A percentile compares a stretch with the other conserved stretches of the same genome.
These are phyloP conservation scores for Cardiocondyla obscurior DNA, from an alignment of 1,140 invertebrate genomes.

Conservation along the genomic window DNA sequence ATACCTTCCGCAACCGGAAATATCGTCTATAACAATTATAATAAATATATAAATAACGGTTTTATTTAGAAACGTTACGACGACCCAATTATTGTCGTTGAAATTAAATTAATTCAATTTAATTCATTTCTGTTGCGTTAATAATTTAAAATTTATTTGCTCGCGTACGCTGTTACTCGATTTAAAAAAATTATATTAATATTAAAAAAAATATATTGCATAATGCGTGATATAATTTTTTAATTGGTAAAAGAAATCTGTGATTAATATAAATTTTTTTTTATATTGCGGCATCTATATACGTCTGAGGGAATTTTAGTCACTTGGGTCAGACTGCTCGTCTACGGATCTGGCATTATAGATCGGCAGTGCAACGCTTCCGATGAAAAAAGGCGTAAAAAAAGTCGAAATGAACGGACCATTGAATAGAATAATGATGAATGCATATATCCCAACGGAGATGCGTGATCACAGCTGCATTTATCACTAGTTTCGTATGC, in stretches of 20 bases:
- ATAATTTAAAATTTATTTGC: neutral
- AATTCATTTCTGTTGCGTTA: neutral
- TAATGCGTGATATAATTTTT: neutral
- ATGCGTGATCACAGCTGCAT: constrained; percentile 18
- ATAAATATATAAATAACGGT: neutral
- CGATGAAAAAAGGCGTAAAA: constrained; percentile 1
- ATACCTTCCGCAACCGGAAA: constrained; percentile 21
- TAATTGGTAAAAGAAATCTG: neutral
- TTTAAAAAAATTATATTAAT: too few relatives aligned
- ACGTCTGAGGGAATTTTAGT: neutral
- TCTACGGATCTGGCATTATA: constrained; percentile 20
- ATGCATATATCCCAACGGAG: constrained; percentile 26
- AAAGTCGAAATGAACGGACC: constrained; percentile 26
- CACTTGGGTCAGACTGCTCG: neutral
- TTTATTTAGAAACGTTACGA: neutral
- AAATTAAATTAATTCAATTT: neutral
- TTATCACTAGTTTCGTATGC: constrained; percentile 37
- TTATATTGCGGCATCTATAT: neutral
- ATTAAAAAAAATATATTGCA: neutral
- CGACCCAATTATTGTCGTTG: neutral
- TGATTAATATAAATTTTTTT: neutral
- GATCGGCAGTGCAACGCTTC: neutral
- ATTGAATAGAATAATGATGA: constrained; percentile 44
- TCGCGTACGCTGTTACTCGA: too few relatives aligned
- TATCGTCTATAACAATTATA: neutral